Evolutionary conservation across 2,888 invertebrate species (phyloP), one percentile per base, ranked within the genome.

Genomic region (Lampropteryx suffumata): DNA sequence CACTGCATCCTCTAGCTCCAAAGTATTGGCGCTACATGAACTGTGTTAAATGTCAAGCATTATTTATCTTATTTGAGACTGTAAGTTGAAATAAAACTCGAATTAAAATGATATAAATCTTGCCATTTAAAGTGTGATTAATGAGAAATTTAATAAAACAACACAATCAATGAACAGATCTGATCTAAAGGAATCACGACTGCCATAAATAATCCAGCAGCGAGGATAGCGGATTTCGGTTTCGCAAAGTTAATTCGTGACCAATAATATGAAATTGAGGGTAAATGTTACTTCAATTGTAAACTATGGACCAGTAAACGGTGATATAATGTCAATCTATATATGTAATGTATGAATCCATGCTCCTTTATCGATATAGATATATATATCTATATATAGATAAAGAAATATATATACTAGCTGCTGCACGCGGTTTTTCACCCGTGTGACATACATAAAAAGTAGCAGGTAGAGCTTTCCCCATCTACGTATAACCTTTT

Each of bases 341-440:
- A 82, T 79, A 84, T 79, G 82, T 85, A 82, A 79, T 63, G 70
- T 69, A 71, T 73, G 71, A 72, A 73, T 69, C 71, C 64, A 70
- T 40, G 40, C 34, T 49, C 78, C 7, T 24, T 4, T 24, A 7
- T 5, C 5, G 17, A n/a, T n/a, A n/a, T n/a, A n/a, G n/a, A n/a
- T n/a, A n/a, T n/a, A n/a, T n/a, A n/a, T n/a, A n/a, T n/a, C n/a
- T n/a, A n/a, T n/a, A n/a, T n/a, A n/a, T n/a, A n/a, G n/a, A n/a
- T n/a, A n/a, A n/a, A n/a, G n/a, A n/a, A n/a, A n/a, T n/a, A n/a
- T n/a, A n/a, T n/a, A n/a, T n/a, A n/a, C n/a, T n/a, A n/a, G n/a
- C n/a, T n/a, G n/a, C n/a, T n/a, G n/a, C n/a, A n/a, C n/a, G n/a
- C n/a, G n/a, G n/a, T n/a, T n/a, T n/a, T n/a, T n/a, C n/a, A n/a